Evolutionary conservation across 2,113 vertebrate species (phyloP), one percentile per base, ranked within the genome.

Genomic region (Potamarius usumacintae): DNA sequence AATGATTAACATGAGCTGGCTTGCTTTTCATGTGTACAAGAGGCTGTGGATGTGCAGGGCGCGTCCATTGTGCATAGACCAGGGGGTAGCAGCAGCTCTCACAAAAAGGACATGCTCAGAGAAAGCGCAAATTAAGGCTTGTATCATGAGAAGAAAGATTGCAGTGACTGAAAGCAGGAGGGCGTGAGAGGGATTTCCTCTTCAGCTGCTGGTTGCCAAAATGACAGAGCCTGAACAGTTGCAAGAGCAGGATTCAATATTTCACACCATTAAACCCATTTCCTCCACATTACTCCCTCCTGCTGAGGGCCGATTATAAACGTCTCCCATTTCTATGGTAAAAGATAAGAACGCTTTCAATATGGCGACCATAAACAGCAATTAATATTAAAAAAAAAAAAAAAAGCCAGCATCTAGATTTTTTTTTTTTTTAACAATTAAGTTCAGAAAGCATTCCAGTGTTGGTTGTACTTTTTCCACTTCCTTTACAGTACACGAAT

Each of bases 141-240:
- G 83, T 87, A 83, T 82, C 84, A 85, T 85, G 78, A 88, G 57
- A 78, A 89, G 90, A 86, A 72, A 87, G 52, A 85, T 84, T 58
- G 79, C 81, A 85, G 87, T 87, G 76, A 85, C 85, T 90, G 72
- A 90, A 74, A 85, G 85, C 90, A 72, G n/a, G 89, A 78, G 67
- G 58, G 86, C 58, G 82, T 78, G 52, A 87, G 83, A 89, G 87
- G 91, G 94, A 92, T 92, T 83, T 92, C 89, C 92, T 86, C 57
- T 69, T 88, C 85, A 83, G 88, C 84, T 90, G 89, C 85, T 22
- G 6, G 60, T 62, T 1, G 57, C n/a, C 50, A 72, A 60, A 34
- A 80, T 67, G 14, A 69, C 55, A 71, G 11, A 62, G 79, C 58
- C 74, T 71, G 76, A 90, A 65, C 84, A 69, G 84, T 7, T 25